phyloP scores from a whole-genome alignment of 2,888 invertebrate genomes.

The Tyria jacobaeae region DNA sequence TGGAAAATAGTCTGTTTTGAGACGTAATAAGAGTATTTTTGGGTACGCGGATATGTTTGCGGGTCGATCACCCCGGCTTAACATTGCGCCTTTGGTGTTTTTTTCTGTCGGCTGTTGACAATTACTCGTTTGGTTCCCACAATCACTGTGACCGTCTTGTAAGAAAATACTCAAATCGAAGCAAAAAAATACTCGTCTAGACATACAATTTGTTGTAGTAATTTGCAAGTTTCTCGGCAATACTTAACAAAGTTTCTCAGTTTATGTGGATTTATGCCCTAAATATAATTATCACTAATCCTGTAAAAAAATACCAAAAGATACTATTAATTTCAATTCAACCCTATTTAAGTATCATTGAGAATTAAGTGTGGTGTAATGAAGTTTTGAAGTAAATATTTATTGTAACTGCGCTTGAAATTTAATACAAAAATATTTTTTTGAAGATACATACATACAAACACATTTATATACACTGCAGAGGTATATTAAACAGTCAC shows the following conservation, averaged over 20 bases:
- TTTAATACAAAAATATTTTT: background rate
- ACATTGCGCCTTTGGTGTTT: slow-evolving; percentile 63
- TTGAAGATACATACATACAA: background rate
- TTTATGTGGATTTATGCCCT: too few relatives aligned
- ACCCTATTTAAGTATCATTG: background rate
- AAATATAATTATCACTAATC: too few relatives aligned
- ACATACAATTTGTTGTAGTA: slow-evolving; percentile 40
- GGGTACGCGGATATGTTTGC: slow-evolving; percentile 40
- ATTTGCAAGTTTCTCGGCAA: slow-evolving; percentile 7
- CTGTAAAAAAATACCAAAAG: too few relatives aligned
- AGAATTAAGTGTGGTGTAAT: background rate
- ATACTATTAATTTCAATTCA: background rate
- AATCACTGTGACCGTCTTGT: slow-evolving; percentile 54
- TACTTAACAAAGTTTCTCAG: background rate
- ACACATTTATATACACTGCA: too few relatives aligned
- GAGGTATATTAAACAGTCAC: too few relatives aligned
- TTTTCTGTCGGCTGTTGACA: slow-evolving; percentile 69
- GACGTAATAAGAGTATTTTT: slow-evolving; percentile 59
- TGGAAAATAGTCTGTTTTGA: slow-evolving; percentile 65
- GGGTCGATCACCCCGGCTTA: slow-evolving; percentile 73
- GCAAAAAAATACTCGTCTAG: slow-evolving; percentile 41
- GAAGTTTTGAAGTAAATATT: background rate
- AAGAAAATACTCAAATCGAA: slow-evolving; percentile 46
- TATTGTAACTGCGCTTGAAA: background rate
- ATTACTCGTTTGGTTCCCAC: slow-evolving; percentile 66